A percentile compares a stretch with the other conserved stretches of the same genome.
These are phyloP conservation scores for Paramormyrops kingsleyae DNA, from an alignment of 2,113 vertebrate species.

Conservation along the genomic window DNA sequence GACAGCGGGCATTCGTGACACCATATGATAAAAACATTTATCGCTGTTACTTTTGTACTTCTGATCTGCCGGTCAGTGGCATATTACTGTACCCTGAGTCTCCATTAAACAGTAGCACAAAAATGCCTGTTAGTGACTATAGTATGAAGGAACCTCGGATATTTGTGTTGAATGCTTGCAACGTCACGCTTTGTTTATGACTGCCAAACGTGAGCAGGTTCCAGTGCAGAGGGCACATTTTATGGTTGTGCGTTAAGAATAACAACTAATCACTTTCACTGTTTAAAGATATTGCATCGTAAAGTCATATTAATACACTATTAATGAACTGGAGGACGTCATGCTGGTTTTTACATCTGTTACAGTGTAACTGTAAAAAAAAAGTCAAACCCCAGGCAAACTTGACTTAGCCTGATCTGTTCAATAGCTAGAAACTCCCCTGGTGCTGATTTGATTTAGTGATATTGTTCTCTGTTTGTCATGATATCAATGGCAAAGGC, in stretches of 20 bases:
- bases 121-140: neutral
- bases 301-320: neutral
- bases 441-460: neutral
- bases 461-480: neutral
- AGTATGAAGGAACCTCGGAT: too few relatives aligned
- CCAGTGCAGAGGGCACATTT: neutral
- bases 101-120: too few relatives aligned
- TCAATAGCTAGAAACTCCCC: too few relatives aligned
- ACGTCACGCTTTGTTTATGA: neutral
- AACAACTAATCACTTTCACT: neutral
- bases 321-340: neutral
- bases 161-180: neutral
- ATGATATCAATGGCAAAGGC: neutral
- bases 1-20: neutral
- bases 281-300: neutral
- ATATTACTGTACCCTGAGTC: neutral
- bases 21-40: neutral
- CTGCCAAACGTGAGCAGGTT: neutral
- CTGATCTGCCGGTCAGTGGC: neutral
- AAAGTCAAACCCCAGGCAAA: neutral
- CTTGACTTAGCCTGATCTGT: too few relatives aligned
- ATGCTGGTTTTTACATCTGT: neutral
- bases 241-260: too few relatives aligned
- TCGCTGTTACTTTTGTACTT: neutral
- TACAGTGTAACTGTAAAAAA: neutral